Conservation (phyloP, 1,140 invertebrate genomes). For the Meloidogyne hapla region DNA sequence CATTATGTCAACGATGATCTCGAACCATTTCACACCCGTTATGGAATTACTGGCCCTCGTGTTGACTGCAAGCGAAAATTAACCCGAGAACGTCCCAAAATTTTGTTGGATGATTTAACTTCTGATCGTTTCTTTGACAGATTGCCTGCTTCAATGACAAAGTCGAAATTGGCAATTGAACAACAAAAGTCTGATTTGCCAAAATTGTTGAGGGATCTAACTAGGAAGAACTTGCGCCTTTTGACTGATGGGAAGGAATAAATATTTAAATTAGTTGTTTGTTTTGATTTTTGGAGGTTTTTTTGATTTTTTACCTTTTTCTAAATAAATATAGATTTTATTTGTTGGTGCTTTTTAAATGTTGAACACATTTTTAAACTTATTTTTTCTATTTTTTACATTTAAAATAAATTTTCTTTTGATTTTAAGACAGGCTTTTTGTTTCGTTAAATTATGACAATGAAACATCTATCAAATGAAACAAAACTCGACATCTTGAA, state of each 20-base stretch:
- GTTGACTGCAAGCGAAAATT: conserved; percentile 55
- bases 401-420: too few relatives aligned
- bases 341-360: too few relatives aligned
- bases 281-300: background rate
- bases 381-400: too few relatives aligned
- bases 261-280: background rate
- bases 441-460: too few relatives aligned
- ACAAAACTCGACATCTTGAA: too few relatives aligned
- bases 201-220: conserved; percentile 19
- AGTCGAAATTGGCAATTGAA: conserved; percentile 3
- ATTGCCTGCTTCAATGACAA: conserved; percentile 10
- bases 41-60: conserved; percentile 54
- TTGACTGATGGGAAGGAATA: background rate
- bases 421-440: too few relatives aligned
- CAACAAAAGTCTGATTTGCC: background rate
- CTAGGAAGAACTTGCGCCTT: background rate
- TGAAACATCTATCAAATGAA: too few relatives aligned
- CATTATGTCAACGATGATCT: conserved; percentile 62
- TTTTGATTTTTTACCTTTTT: too few relatives aligned
- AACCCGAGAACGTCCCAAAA: conserved; percentile 56
- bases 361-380: too few relatives aligned
- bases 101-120: conserved; percentile 56
- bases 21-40: conserved; percentile 57
- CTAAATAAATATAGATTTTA: too few relatives aligned
- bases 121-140: conserved; percentile 49